A percentile compares a stretch with the other conserved stretches of the same genome.
Evolutionary conservation across 2,888 invertebrate species (phyloP).

Genomic region (Balanococcus diminutus): DNA sequence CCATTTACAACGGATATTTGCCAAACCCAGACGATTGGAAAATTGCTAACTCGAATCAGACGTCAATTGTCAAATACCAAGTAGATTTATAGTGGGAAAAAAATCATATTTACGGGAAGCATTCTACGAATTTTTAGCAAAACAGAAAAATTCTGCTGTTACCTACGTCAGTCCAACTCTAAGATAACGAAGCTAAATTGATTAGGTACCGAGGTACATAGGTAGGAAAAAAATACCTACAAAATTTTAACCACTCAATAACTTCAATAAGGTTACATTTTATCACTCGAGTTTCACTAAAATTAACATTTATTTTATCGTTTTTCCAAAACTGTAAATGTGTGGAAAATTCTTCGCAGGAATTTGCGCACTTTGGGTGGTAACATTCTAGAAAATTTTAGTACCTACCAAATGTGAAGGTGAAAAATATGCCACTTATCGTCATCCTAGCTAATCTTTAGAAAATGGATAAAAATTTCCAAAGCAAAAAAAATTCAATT

Average conservation of each 20-base stretch:
- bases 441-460: too few species aligned
- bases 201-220: background rate
- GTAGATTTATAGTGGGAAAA: background rate
- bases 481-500: too few species aligned
- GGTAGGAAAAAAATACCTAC: background rate
- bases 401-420: background rate
- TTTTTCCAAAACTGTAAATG: background rate
- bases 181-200: background rate
- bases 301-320: background rate
- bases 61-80: background rate
- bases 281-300: background rate
- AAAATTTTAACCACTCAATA: background rate
- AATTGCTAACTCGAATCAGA: background rate
- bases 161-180: background rate
- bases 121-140: background rate
- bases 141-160: background rate
- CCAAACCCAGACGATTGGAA: background rate
- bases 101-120: background rate
- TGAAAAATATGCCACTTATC: background rate
- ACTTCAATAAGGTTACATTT: background rate
- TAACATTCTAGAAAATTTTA: background rate
- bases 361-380: background rate
- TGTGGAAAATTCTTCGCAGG: background rate
- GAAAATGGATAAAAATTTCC: too few species aligned
- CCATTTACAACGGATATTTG: background rate